A percentile compares a stretch with the other conserved stretches of the same genome.
These are phyloP conservation scores for Nasonovia ribisnigri DNA, from an alignment of 2,888 invertebrate species.

Conservation along the genomic window DNA sequence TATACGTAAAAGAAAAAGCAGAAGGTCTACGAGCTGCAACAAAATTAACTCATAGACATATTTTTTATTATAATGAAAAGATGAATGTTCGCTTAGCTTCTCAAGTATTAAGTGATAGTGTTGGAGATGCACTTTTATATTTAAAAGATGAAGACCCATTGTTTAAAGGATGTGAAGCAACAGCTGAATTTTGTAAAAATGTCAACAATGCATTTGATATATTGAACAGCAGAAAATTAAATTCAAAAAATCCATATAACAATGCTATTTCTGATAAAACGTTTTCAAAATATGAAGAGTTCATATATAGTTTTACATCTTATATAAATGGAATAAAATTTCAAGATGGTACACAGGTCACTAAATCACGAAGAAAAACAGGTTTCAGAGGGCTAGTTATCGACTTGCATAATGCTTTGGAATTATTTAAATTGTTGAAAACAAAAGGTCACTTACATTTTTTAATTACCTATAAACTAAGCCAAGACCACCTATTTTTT, in stretches of 20 bases:
- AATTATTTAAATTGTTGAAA: constrained; percentile 6
- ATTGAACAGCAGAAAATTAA: not conserved
- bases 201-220: not conserved
- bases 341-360: too few relatives aligned
- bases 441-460: not conserved
- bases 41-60: not conserved
- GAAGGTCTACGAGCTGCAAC: not conserved
- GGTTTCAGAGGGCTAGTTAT: not conserved
- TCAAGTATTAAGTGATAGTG: not conserved
- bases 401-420: not conserved
- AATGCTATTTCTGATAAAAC: not conserved
- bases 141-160: not conserved
- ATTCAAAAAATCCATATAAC: not conserved
- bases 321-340: too few relatives aligned
- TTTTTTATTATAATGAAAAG: not conserved
- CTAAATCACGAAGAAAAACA: not conserved
- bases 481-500: not conserved
- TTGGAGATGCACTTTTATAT: not conserved
- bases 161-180: not conserved
- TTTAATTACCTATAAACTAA: not conserved
- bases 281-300: too few relatives aligned
- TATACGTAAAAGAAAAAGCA: not conserved
- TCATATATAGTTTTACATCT: too few relatives aligned
- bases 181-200: not conserved
- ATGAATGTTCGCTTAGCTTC: not conserved